phyloP scores from a whole-genome alignment of 2,888 invertebrate species.

The Spicauda simplicius region DNA sequence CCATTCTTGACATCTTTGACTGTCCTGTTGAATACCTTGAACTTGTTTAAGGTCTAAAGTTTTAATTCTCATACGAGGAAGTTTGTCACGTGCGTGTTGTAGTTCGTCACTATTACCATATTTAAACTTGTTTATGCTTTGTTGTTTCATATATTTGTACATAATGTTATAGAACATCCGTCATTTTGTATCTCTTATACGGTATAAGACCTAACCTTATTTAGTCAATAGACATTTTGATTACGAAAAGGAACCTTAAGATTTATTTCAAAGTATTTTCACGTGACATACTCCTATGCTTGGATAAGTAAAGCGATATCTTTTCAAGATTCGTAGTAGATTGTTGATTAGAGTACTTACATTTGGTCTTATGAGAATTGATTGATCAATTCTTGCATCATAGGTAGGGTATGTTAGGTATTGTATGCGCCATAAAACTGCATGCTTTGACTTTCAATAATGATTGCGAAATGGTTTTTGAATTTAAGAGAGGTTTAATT shows the following conservation, averaged over 20 bases:
- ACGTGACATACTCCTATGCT: not conserved
- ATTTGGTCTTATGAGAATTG: slow-evolving; percentile 20
- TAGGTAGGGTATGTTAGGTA: not conserved
- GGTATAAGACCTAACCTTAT: no score
- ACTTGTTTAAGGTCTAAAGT: slow-evolving; percentile 36
- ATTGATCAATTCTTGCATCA: slow-evolving; percentile 16
- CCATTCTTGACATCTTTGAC: slow-evolving; percentile 36
- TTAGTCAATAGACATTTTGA: no score
- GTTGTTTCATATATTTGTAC: not conserved
- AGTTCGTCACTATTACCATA: slow-evolving; percentile 1
- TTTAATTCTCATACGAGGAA: slow-evolving; percentile 15
- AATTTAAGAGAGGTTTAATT: not conserved
- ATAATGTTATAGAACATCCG: not conserved
- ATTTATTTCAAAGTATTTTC: not conserved
- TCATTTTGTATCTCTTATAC: no score
- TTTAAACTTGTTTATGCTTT: not conserved
- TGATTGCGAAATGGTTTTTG: not conserved
- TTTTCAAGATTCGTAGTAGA: not conserved
- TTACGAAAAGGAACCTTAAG: no score
- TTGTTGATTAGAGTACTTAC: slow-evolving; percentile 6
- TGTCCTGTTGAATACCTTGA: slow-evolving; percentile 32
- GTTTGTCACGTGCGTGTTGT: slow-evolving; percentile 8
- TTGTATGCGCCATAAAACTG: not conserved
- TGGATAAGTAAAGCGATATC: not conserved
- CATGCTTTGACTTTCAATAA: not conserved